These are phyloP conservation scores for Stomatorhinus walkeri DNA, from an alignment of 2,797 vertebrate species.

Conservation along the genomic window DNA sequence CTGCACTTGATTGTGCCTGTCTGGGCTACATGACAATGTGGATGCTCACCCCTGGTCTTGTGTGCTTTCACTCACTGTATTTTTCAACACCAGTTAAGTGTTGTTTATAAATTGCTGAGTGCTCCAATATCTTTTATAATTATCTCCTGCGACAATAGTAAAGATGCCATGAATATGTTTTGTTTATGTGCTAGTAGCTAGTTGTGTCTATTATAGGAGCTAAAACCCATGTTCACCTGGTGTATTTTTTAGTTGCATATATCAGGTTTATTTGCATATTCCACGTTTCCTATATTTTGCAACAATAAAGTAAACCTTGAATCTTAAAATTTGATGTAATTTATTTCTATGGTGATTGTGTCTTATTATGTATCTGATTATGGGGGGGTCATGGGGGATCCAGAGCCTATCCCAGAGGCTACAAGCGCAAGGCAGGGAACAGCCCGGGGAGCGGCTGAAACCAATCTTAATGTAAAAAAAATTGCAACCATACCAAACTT, in stretches of 20 bases:
- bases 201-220: background rate
- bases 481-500: background rate
- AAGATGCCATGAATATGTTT: background rate
- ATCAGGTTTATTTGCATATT: background rate
- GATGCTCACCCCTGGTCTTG: background rate
- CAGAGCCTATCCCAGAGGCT: background rate
- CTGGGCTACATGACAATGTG: background rate
- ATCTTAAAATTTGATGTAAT: background rate
- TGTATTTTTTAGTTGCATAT: background rate
- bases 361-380: no score
- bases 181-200: background rate
- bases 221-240: background rate
- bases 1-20: background rate
- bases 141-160: background rate
- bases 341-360: background rate
- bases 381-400: slow-evolving; percentile 33
- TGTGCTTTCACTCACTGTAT: background rate
- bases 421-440: background rate
- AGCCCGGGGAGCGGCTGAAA: background rate
- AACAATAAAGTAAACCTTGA: background rate
- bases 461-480: background rate
- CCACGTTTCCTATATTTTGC: background rate
- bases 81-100: background rate
- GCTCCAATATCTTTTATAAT: background rate
- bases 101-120: background rate